Percentiles rank a stretch among this genome's conserved stretches.
These are phyloP conservation scores for Limonius californicus DNA, from an alignment of 1,140 invertebrate genomes.

Conservation along the genomic window DNA sequence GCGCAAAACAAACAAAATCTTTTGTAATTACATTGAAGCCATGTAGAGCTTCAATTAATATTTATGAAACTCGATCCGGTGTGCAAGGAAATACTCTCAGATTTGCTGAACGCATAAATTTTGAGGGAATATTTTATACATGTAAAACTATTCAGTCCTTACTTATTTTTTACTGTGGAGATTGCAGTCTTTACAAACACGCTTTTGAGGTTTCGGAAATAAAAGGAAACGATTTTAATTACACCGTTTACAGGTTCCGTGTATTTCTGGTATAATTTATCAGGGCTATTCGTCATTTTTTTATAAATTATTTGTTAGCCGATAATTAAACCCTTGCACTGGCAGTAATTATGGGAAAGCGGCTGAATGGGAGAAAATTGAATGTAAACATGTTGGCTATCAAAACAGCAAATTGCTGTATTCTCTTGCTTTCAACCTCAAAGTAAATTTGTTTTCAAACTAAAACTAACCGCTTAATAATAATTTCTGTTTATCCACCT, in stretches of 20 bases:
- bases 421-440: neutral
- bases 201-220: no score
- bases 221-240: no score
- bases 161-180: no score
- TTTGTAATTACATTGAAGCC: neutral
- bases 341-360: neutral
- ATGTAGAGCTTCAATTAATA: neutral
- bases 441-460: neutral
- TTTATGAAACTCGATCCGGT: neutral
- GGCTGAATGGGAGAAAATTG: neutral
- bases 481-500: neutral
- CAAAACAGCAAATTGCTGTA: conserved; percentile 1
- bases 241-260: no score
- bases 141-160: no score
- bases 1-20: neutral
- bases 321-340: neutral
- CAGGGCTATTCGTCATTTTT: no score
- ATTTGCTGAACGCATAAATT: neutral
- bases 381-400: conserved; percentile 1
- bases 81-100: neutral
- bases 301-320: no score
- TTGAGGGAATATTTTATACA: no score
- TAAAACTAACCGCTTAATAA: neutral
- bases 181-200: no score
- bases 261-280: no score